Conservation (phyloP, 2,888 invertebrate genomes). For the Drosophila subsilvestris region DNA sequence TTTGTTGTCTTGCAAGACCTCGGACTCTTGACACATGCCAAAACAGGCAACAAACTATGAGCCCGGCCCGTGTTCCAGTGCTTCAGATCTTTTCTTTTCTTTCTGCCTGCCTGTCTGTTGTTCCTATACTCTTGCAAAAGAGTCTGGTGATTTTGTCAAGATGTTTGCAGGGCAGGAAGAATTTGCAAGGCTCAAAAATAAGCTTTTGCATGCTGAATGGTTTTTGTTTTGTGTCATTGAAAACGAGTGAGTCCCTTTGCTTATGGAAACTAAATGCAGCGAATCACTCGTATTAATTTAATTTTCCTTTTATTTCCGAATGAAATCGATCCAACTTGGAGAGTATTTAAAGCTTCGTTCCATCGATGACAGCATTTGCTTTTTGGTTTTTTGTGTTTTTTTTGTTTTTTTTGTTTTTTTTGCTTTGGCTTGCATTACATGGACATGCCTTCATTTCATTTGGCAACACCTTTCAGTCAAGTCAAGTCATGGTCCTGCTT, state of each 20-base stretch:
- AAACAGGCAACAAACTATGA: conserved; percentile 74
- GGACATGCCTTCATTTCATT: conserved; percentile 66
- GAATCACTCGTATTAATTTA: neutral
- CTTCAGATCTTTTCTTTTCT: conserved; percentile 36
- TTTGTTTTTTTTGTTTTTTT: conserved; percentile 26
- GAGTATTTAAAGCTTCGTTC: neutral
- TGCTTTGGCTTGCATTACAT: conserved; percentile 39
- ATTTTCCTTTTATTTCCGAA: no score
- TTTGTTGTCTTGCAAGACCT: conserved; percentile 61
- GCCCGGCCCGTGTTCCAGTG: conserved; percentile 39
- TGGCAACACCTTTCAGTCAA: conserved; percentile 79
- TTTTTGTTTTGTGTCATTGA: no score
- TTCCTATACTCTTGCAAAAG: conserved; percentile 2
- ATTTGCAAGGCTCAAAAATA: no score
- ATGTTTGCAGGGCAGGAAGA: neutral
- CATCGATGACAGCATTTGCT: neutral
- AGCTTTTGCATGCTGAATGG: no score
- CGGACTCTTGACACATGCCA: conserved; percentile 76
- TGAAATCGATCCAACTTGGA: neutral
- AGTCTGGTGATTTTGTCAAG: neutral
- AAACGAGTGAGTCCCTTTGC: neutral
- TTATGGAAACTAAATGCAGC: neutral
- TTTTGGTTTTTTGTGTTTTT: conserved; percentile 25
- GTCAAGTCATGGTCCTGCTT: conserved; percentile 41
- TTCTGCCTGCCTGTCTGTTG: neutral